A percentile compares a stretch with the other conserved stretches of the same genome.
phyloP scores from a whole-genome alignment of 2,113 vertebrate genomes.

The Lontra canadensis region DNA sequence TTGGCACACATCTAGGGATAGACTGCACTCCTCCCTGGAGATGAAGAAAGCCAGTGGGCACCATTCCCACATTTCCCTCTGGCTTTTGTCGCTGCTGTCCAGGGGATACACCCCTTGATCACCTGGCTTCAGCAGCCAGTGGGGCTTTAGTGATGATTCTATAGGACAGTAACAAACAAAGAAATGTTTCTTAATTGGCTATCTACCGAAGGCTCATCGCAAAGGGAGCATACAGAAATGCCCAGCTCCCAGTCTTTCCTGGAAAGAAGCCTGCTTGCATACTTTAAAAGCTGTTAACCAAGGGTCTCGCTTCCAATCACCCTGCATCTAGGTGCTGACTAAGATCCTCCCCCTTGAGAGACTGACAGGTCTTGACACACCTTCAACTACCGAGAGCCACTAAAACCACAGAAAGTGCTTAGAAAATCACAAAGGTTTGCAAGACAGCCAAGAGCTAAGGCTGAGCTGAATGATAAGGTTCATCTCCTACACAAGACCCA shows the following conservation, averaged over 20 bases:
- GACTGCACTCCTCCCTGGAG: background rate
- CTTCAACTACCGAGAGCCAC: background rate
- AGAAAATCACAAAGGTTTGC: background rate
- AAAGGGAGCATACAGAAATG: background rate
- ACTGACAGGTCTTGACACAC: background rate
- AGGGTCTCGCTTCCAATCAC: background rate
- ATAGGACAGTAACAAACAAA: background rate
- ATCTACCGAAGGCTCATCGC: background rate
- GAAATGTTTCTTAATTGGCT: background rate
- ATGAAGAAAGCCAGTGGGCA: background rate
- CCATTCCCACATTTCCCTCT: background rate
- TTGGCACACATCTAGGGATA: background rate
- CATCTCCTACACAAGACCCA: background rate
- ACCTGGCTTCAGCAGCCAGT: background rate
- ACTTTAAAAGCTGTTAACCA: background rate
- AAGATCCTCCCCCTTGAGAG: background rate
- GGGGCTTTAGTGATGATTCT: background rate
- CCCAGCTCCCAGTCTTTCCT: background rate
- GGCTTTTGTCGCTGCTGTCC: background rate
- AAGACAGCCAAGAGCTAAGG: background rate
- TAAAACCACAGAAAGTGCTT: background rate
- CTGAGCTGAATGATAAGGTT: background rate
- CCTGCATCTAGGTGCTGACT: background rate
- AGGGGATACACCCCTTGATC: background rate
- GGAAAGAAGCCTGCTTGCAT: background rate